Evolutionary conservation across 2,888 invertebrate species (phyloP).

Genomic region (Papilio gigon): DNA sequence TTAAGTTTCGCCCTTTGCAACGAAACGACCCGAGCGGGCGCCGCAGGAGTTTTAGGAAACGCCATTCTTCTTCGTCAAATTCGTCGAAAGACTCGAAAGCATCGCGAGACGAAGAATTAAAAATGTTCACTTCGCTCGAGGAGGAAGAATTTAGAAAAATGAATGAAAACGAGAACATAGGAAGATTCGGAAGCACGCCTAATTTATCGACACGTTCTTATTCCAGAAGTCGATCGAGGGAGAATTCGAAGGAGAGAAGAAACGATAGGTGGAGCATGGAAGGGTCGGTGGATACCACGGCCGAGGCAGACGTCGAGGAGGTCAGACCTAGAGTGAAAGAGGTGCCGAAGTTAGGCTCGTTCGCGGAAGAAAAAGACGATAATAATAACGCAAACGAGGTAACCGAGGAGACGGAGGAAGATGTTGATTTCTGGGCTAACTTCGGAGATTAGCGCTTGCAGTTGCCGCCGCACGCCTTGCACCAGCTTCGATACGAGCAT

Average conservation of each 20-base stretch:
- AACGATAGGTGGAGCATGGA: slow-evolving; percentile 65
- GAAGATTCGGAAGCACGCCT: slow-evolving; percentile 73
- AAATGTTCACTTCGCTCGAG: slow-evolving; percentile 85
- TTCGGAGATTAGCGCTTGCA: slow-evolving; percentile 69
- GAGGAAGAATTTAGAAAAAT: slow-evolving; percentile 82
- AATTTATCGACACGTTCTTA: slow-evolving; percentile 78
- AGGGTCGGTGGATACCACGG: slow-evolving; percentile 57
- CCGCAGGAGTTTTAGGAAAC: slow-evolving; percentile 83
- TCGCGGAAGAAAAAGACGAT: slow-evolving; percentile 70
- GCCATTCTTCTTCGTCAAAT: slow-evolving; percentile 83
- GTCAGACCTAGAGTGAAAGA: slow-evolving; percentile 58
- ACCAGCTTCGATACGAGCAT: slow-evolving; percentile 72
- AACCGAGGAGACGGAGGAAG: slow-evolving; percentile 70
- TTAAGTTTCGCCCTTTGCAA: slow-evolving; percentile 83
- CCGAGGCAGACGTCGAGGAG: slow-evolving; percentile 53
- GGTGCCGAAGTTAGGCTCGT: slow-evolving; percentile 68
- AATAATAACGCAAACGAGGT: slow-evolving; percentile 65
- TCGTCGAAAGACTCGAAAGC: slow-evolving; percentile 84
- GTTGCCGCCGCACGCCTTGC: slow-evolving; percentile 61
- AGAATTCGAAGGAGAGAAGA: slow-evolving; percentile 64
- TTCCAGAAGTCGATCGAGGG: slow-evolving; percentile 81
- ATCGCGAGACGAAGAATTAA: slow-evolving; percentile 84
- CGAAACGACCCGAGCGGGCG: slow-evolving; percentile 84
- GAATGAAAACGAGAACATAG: slow-evolving; percentile 57
- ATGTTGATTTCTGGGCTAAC: slow-evolving; percentile 77